These are phyloP conservation scores for Sylvilagus floridanus DNA, from an alignment of 2,797 vertebrate genomes.

Conservation along the genomic window DNA sequence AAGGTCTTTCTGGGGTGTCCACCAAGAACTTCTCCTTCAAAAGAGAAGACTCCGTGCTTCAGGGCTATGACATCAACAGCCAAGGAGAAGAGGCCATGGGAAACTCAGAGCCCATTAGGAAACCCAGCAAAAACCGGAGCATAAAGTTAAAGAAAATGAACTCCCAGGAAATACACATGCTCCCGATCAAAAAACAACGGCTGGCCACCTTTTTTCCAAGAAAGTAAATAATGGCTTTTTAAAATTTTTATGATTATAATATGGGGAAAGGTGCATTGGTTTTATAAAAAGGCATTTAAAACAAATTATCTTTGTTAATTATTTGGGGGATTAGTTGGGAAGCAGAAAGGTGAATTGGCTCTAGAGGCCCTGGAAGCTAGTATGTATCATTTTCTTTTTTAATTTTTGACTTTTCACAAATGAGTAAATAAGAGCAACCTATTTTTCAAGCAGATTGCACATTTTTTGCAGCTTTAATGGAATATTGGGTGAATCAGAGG, in stretches of 20 bases:
- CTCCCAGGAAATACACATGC: constrained; percentile 98
- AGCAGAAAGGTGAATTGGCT: constrained; percentile 83
- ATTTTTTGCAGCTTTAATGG: constrained; percentile 93
- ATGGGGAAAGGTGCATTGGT: constrained; percentile 88
- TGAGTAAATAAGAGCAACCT: constrained; percentile 90
- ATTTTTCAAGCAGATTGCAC: constrained; percentile 92
- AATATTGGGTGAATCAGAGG: constrained; percentile 89
- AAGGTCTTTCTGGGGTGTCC: constrained; percentile 97
- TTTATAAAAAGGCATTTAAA: constrained; percentile 90
- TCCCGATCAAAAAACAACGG: constrained; percentile 99
- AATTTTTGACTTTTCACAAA: constrained; percentile 88
- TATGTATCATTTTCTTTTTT: constrained; percentile 79
- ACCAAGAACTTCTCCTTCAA: constrained; percentile 99
- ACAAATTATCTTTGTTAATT: constrained; percentile 92
- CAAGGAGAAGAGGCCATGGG: constrained; percentile 92
- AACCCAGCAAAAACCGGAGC: constrained; percentile 94
- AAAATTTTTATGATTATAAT: constrained; percentile 87
- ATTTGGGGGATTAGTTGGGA: constrained; percentile 85
- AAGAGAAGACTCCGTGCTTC: constrained; percentile 93
- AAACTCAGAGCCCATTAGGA: constrained; percentile 92
- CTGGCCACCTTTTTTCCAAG: constrained; percentile 97
- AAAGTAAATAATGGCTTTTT: constrained; percentile 92
- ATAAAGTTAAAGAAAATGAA: constrained; percentile 99
- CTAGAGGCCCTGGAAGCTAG: constrained; percentile 86
- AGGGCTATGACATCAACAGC: constrained; percentile 92